Evolutionary conservation across 2,888 invertebrate genomes (phyloP).

Genomic region (Clivina fossor): DNA sequence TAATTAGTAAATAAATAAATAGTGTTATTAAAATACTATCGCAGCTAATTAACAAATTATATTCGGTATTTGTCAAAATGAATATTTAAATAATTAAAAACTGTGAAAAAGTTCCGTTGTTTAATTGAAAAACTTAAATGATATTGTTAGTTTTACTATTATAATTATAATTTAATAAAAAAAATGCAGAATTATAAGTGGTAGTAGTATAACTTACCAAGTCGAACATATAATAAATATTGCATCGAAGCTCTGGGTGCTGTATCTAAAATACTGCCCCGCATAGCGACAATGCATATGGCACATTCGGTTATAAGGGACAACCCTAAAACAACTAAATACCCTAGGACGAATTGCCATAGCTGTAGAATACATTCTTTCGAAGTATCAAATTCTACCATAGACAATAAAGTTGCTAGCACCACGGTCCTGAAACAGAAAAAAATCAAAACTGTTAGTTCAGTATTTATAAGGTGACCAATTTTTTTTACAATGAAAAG

Average conservation of each 20-base stretch:
- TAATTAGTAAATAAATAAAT: no score
- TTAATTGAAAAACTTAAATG: no score
- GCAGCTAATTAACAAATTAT: no score
- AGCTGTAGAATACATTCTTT: slow-evolving; percentile 56
- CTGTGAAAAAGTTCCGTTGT: no score
- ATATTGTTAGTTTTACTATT: no score
- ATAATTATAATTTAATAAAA: no score
- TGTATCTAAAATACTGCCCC: slow-evolving; percentile 79
- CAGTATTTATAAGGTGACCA: no score
- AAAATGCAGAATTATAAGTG: neutral
- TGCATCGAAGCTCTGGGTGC: slow-evolving; percentile 73
- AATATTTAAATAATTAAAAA: no score
- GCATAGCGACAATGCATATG: slow-evolving; percentile 73
- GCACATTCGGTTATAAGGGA: slow-evolving; percentile 68
- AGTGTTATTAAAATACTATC: no score
- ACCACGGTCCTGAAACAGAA: slow-evolving; percentile 62
- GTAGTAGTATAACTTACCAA: slow-evolving; percentile 60
- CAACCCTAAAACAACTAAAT: slow-evolving; percentile 60
- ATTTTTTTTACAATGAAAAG: no score
- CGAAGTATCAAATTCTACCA: slow-evolving; percentile 59
- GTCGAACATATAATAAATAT: slow-evolving; percentile 74
- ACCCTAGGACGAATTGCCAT: slow-evolving; percentile 63
- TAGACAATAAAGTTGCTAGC: slow-evolving; percentile 59
- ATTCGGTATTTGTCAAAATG: no score
- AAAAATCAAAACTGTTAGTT: no score